These are phyloP conservation scores for Suncus etruscus DNA, from an alignment of 2,113 vertebrate genomes.

Conservation along the genomic window DNA sequence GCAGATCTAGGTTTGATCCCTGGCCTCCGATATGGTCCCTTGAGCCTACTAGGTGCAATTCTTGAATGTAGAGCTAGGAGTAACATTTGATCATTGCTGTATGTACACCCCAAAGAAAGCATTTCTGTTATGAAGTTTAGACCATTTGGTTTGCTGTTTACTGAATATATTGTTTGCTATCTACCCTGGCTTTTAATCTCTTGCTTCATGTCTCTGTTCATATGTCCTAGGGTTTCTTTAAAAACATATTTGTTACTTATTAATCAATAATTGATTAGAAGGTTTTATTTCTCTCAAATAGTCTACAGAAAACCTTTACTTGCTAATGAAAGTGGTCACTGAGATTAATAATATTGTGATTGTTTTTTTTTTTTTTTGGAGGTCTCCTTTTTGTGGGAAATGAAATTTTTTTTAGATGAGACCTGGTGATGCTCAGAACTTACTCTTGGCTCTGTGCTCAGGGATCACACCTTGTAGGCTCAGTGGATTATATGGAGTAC, in stretches of 20 bases:
- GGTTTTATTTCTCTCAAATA: constrained; percentile 1
- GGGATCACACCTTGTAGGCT: too few species aligned
- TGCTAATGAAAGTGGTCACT: background rate
- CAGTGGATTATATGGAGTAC: too few species aligned
- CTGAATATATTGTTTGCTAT: background rate
- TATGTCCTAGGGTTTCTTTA: background rate
- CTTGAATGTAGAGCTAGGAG: too few species aligned
- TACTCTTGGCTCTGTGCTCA: too few species aligned
- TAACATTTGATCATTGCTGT: too few species aligned
- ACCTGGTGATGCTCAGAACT: too few species aligned
- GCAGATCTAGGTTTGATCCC: too few species aligned
- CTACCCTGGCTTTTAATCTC: background rate
- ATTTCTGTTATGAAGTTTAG: background rate
- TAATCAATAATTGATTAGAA: constrained; percentile 20
- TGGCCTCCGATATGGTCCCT: too few species aligned
- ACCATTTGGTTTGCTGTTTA: background rate
- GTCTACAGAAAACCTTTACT: background rate
- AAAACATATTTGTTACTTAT: constrained; percentile 14
- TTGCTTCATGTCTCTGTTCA: background rate
- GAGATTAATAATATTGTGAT: background rate
- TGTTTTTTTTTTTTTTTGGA: background rate
- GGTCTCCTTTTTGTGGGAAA: constrained; percentile 62
- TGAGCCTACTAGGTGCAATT: too few species aligned
- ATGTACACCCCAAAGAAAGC: too few species aligned
- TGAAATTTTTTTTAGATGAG: background rate